Evolutionary conservation across 2,113 vertebrate genomes (phyloP).

Genomic region (Emydura subglobosa): DNA sequence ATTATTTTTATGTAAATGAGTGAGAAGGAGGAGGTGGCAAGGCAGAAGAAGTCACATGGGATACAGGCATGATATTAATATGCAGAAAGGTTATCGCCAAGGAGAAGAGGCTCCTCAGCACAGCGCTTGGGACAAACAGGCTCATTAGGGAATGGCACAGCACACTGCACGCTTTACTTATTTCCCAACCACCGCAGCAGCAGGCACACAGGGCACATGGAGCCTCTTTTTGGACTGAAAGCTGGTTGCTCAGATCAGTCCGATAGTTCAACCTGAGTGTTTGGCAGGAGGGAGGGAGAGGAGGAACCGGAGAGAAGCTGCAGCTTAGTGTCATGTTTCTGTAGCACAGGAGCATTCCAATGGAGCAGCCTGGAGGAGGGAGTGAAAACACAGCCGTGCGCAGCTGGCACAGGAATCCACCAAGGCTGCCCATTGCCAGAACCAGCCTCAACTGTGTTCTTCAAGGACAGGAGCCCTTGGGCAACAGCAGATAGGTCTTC

Average conservation of each 20-base stretch:
- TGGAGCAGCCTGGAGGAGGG: conserved; percentile 8
- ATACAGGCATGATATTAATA: conserved; percentile 90
- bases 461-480: background rate
- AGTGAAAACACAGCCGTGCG: background rate
- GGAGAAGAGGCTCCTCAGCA: conserved; percentile 72
- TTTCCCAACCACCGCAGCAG: conserved; percentile 63
- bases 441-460: background rate
- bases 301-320: background rate
- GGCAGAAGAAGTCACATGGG: conserved; percentile 84
- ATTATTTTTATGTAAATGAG: conserved; percentile 85
- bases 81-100: conserved; percentile 82
- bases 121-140: conserved; percentile 74
- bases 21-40: conserved; percentile 78
- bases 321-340: background rate
- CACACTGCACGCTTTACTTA: conserved; percentile 53
- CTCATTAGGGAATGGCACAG: conserved; percentile 74
- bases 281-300: background rate
- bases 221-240: conserved; percentile 43
- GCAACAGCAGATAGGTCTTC: background rate
- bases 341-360: conserved; percentile 35
- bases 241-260: conserved; percentile 45
- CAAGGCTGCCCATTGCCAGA: background rate
- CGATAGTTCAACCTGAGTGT: background rate
- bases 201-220: conserved; percentile 27
- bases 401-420: background rate